Conservation (phyloP, 35 echinoderm and acorn worm species). For the Heliocidaris erythrogramma region DNA sequence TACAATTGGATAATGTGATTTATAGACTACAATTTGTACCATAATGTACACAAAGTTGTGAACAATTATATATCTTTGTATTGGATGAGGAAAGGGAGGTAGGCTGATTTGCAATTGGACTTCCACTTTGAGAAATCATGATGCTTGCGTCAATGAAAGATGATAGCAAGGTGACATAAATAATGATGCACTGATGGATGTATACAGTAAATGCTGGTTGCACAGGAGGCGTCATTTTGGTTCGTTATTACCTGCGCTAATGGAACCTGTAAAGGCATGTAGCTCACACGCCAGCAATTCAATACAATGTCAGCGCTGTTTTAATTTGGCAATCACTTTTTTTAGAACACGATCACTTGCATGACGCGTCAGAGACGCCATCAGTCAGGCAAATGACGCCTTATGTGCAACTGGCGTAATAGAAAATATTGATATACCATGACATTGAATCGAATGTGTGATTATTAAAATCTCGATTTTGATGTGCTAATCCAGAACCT, state of each 20-base stretch:
- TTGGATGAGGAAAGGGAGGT: not conserved
- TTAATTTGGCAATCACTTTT: too few species aligned
- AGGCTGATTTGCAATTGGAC: not conserved
- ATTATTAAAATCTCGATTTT: not conserved
- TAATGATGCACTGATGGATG: not conserved
- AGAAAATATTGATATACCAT: not conserved
- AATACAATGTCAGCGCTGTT: too few species aligned
- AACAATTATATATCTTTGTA: not conserved
- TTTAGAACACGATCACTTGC: too few species aligned
- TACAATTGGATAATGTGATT: not conserved
- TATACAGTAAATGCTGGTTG: not conserved
- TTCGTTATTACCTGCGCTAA: too few species aligned
- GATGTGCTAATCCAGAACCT: constrained; percentile 7
- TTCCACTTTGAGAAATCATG: not conserved
- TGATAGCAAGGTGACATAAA: not conserved
- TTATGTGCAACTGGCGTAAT: not conserved
- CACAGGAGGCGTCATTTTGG: too few species aligned
- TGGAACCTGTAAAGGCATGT: too few species aligned
- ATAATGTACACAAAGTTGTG: not conserved
- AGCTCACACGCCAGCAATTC: too few species aligned
- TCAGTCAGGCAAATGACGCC: too few species aligned
- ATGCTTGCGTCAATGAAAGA: not conserved
- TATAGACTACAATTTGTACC: not conserved
- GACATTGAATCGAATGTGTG: not conserved
- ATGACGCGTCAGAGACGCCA: too few species aligned